phyloP scores from a whole-genome alignment of 2,113 vertebrate species.

The Ictidomys tridecemlineatus region DNA sequence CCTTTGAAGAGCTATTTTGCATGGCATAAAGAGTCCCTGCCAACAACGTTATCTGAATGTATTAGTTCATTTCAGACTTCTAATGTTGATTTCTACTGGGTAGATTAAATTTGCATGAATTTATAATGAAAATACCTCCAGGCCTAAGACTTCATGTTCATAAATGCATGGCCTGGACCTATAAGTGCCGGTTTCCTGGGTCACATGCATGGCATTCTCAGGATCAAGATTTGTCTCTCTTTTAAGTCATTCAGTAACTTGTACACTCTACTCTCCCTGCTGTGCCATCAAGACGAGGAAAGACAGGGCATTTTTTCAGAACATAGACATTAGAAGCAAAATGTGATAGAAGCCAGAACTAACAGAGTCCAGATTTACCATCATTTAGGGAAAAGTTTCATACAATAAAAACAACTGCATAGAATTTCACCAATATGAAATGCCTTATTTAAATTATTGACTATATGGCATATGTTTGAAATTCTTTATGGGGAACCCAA shows the following conservation, averaged over 20 bases:
- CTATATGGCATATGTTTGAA: background rate
- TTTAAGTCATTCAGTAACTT: slow-evolving; percentile 6
- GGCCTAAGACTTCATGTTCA: slow-evolving; percentile 39
- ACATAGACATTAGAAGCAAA: background rate
- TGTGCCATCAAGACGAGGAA: background rate
- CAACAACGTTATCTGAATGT: slow-evolving; percentile 63
- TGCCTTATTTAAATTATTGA: slow-evolving; percentile 35
- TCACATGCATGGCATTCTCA: background rate
- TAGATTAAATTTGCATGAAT: slow-evolving; percentile 67
- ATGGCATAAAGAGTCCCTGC: slow-evolving; percentile 30
- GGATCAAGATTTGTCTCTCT: slow-evolving; percentile 15
- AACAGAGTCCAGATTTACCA: background rate
- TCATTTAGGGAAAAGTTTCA: background rate
- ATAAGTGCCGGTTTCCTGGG: slow-evolving; percentile 36
- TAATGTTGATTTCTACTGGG: slow-evolving; percentile 67
- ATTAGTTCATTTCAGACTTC: slow-evolving; percentile 66
- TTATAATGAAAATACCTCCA: slow-evolving; percentile 73
- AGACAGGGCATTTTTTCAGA: slow-evolving; percentile 9
- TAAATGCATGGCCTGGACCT: slow-evolving; percentile 12
- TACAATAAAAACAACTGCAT: slow-evolving; percentile 20
- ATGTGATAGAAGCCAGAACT: background rate
- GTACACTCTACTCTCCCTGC: background rate
- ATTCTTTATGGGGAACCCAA: background rate
- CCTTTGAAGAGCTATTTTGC: slow-evolving; percentile 53
- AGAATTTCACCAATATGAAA: background rate